These are phyloP conservation scores for Dinocampus coccinellae DNA, from an alignment of 2,888 invertebrate species.

Conservation along the genomic window DNA sequence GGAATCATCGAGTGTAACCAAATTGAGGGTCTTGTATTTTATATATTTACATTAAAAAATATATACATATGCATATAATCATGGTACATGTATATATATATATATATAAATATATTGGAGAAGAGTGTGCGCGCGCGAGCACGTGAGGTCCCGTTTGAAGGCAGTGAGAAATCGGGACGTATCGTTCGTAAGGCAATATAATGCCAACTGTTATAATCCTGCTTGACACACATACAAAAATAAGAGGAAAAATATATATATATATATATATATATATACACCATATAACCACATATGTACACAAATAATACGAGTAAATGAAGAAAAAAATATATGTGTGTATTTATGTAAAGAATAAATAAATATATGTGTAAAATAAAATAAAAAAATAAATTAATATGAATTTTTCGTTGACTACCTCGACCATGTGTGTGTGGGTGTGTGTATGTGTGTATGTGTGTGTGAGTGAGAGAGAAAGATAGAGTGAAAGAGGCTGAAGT, in stretches of 20 bases:
- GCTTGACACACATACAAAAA: slow-evolving; percentile 15
- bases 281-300: neutral
- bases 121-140: slow-evolving; percentile 1
- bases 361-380: slow-evolving; percentile 1
- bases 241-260: no score
- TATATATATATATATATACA: no score
- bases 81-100: no score
- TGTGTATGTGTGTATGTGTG: no score
- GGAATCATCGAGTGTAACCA: neutral
- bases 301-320: neutral
- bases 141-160: slow-evolving; percentile 26
- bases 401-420: neutral
- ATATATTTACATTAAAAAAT: no score
- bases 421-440: no score
- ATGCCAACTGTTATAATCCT: slow-evolving; percentile 23
- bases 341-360: neutral
- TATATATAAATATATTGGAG: no score
- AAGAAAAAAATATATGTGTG: neutral
- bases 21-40: neutral
- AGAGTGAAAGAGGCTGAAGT: neutral
- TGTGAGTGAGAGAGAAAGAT: no score
- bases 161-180: slow-evolving; percentile 25
- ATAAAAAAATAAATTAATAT: slow-evolving; percentile 9
- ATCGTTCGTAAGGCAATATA: slow-evolving; percentile 24
- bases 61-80: no score